Evolutionary conservation across 2,888 invertebrate species (phyloP), one percentile per base, ranked within the genome.

Genomic region (Serrognathus titanus): DNA sequence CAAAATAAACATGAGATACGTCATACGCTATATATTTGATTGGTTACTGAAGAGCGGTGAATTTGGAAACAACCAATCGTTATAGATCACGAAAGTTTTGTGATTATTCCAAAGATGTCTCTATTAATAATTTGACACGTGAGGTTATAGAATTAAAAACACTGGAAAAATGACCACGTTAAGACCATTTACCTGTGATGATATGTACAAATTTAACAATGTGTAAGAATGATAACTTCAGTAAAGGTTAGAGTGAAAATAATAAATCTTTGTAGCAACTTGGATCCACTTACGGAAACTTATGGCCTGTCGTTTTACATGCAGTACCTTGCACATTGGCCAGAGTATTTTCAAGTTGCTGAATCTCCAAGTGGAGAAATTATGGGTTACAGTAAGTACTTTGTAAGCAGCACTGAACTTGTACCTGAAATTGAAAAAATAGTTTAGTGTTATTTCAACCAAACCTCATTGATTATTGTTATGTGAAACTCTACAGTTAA

Each of bases 241-340:
- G 37, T 37, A 12, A 36, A 16, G 20, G n/a, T 36, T 35, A 55
- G 36, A 31, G 24, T 31, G 12, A n/a, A 47, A 45, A 12, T 47
- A 37, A 40, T 10, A 46, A 10, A 20, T 40, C 51, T 12, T 82
- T 84, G 58, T 79, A 96, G 96, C 57, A 98, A 98, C 79, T 83
- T 99, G 75, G 98, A 99, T 79, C 94, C 96, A 1, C 80, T 97
- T 51, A 99, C 98, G 3, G 98, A 99, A 82, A 99, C 98, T 13
- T 95, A 95, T 79, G 95, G 94, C 1, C 79, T 95, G 53, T 89
- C 92, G 6, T 99, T 99, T 80, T 99, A 99, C 73, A 92, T 98
- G 79, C 96, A 97, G 73, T 99, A 99, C 79, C 80, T 98, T 72
- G 94, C 96, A 8, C 94, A 96, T 73, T 98, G 97, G 97, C 97